A percentile compares a stretch with the other conserved stretches of the same genome.
Evolutionary conservation across 2,113 vertebrate species (phyloP).

Genomic region (Dascyllus trimaculatus): DNA sequence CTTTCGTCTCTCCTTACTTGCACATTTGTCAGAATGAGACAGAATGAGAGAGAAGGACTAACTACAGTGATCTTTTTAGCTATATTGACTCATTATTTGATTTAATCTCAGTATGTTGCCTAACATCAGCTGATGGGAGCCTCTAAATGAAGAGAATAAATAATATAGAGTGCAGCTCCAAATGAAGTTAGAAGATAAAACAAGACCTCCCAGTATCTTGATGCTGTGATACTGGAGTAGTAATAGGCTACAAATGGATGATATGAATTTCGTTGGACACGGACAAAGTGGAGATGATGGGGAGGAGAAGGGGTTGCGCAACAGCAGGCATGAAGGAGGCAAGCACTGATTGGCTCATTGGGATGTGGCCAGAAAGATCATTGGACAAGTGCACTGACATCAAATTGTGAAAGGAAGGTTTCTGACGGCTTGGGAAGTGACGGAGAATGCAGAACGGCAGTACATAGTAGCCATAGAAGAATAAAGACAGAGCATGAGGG

Average conservation of each 20-base stretch:
- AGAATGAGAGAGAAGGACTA: background rate
- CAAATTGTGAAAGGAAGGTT: background rate
- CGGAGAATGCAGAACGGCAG: background rate
- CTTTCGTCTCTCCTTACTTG: background rate
- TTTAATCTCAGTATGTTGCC: background rate
- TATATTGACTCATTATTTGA: background rate
- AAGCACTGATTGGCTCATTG: background rate
- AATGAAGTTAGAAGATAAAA: background rate
- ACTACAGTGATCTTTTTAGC: too few species aligned
- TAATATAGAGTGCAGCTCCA: background rate
- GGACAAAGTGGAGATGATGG: background rate
- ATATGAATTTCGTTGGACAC: background rate
- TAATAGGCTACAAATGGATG: background rate
- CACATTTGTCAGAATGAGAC: background rate
- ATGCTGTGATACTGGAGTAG: background rate
- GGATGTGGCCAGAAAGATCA: background rate
- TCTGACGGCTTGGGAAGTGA: background rate
- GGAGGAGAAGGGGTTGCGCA: too few species aligned
- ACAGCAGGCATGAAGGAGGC: background rate
- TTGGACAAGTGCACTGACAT: background rate
- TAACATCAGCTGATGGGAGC: too few species aligned
- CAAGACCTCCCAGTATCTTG: background rate
- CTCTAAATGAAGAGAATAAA: background rate
- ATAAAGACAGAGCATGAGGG: background rate
- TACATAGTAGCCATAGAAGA: background rate